Base-by-base conservation (phyloP, 2,113 vertebrate genomes). In the Oreochromis niloticus region DNA sequence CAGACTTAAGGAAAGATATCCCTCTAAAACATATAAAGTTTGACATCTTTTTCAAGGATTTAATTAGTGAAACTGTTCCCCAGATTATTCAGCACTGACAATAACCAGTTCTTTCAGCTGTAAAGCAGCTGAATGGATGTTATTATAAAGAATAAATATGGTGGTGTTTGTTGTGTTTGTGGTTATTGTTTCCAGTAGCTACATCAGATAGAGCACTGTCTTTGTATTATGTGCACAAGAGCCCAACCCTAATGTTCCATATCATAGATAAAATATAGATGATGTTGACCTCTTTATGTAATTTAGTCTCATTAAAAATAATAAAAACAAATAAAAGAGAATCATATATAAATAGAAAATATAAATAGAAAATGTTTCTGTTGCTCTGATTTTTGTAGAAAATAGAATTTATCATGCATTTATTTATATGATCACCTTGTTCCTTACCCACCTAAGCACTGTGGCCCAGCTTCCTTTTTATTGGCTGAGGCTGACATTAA, bases 401-500 rank as follows among this genome's bases (percentile, higher is more conserved):
- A 32, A 10, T 19, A 50, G n/a, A 56, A 78, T 32, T 50, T 78
- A 78, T 78, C 52, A 10, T 16, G 5, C 14, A 56, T 27, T 80
- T 80, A 3, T 48, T 30, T 41, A 81, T 82, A 19, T 3, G 11
- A 61, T 48, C 19, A 52, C 5, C 27, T 66, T 52, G 59, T 22
- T 83, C 50, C 4, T 50, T 52, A 78, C 13, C 59, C 46, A 71
- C n/a, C 46, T 63, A 75, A 27, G 30, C 8, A 6, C 81, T 8
- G 8, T 8, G 4, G 22, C 46, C 59, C 30, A 19, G 46, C 68
- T 73, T 54, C 22, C 2, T 66, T 88, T 32, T 88, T 80, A 92
- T 90, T 94, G 89, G 92, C 85, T 81, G 19, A 57, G 17, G 13
- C 66, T 34, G 63, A 78, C 59, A 83, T 71, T 80, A 73, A 48